Evolutionary conservation across 2,888 invertebrate genomes (phyloP).

Genomic region (Meta bourneti): DNA sequence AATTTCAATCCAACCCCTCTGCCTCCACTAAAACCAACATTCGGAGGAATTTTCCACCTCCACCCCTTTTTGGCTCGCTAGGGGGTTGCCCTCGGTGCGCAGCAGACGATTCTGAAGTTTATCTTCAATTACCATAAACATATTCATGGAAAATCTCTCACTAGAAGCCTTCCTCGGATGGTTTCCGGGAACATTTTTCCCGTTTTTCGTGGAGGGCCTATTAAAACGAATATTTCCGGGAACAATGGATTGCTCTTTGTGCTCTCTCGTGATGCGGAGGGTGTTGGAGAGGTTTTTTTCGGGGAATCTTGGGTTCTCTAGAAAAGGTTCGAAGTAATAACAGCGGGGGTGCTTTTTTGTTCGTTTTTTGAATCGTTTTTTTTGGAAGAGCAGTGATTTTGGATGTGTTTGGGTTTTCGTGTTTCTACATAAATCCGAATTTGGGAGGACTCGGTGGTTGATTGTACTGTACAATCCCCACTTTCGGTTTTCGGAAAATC

Average conservation of each 20-base stretch:
- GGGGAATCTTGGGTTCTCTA: background rate
- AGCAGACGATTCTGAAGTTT: slow-evolving; percentile 25
- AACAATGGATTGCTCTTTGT: slow-evolving; percentile 4
- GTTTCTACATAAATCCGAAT: too few species aligned
- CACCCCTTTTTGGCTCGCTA: background rate
- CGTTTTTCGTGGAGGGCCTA: background rate
- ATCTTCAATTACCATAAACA: slow-evolving; percentile 73
- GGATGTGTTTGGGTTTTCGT: background rate
- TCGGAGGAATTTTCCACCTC: background rate
- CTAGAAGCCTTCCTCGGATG: background rate
- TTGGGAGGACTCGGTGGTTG: too few species aligned
- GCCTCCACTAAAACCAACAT: slow-evolving; percentile 44
- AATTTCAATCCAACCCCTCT: slow-evolving; percentile 42
- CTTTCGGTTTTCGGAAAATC: too few species aligned
- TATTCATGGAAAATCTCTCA: slow-evolving; percentile 69
- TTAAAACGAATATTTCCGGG: slow-evolving; percentile 9
- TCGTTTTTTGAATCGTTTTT: background rate
- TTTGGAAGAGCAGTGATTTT: background rate
- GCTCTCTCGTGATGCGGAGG: slow-evolving; percentile 1
- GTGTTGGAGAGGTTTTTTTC: background rate
- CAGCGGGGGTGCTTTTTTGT: background rate
- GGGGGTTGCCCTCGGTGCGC: slow-evolving; percentile 5
- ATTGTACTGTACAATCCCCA: too few species aligned
- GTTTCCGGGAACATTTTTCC: slow-evolving; percentile 5
- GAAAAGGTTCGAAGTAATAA: background rate